Conservation (phyloP, 2,797 vertebrate genomes). For the Coluber constrictor region DNA sequence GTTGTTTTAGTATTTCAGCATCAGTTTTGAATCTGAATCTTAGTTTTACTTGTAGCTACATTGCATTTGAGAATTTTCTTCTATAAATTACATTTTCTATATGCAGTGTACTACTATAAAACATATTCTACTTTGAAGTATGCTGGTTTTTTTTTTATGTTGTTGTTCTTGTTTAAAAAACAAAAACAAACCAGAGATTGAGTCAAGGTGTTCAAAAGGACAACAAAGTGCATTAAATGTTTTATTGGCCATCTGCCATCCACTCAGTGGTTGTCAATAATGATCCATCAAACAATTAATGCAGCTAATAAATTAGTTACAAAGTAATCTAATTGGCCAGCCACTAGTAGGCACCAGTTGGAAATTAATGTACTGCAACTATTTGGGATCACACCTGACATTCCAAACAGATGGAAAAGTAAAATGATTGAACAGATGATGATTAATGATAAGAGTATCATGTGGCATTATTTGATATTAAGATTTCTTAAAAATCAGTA, state of each 20-base stretch:
- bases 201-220: conserved; percentile 47
- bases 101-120: not conserved
- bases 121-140: not conserved
- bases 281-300: conserved; percentile 72
- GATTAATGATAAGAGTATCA: conserved; percentile 43
- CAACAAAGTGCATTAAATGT: conserved; percentile 51
- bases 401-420: conserved; percentile 45
- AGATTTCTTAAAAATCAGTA: not conserved
- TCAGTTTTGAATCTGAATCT: conserved; percentile 2
- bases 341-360: conserved; percentile 46
- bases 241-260: conserved; percentile 68
- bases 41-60: not conserved
- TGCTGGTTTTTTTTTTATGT: not conserved
- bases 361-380: conserved; percentile 58
- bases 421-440: conserved; percentile 22
- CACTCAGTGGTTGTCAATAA: conserved; percentile 61
- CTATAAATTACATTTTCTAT: not conserved
- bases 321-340: conserved; percentile 45
- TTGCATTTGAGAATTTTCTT: conserved; percentile 15
- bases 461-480: not conserved
- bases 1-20: not conserved
- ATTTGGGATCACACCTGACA: conserved; percentile 45
- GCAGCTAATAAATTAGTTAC: conserved; percentile 66
- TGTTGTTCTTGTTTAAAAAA: not conserved
- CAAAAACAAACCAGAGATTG: conserved; percentile 9